Evolutionary conservation across 2,888 invertebrate species (phyloP), one percentile per base, ranked within the genome.

Genomic region (Mylabris sibirica): DNA sequence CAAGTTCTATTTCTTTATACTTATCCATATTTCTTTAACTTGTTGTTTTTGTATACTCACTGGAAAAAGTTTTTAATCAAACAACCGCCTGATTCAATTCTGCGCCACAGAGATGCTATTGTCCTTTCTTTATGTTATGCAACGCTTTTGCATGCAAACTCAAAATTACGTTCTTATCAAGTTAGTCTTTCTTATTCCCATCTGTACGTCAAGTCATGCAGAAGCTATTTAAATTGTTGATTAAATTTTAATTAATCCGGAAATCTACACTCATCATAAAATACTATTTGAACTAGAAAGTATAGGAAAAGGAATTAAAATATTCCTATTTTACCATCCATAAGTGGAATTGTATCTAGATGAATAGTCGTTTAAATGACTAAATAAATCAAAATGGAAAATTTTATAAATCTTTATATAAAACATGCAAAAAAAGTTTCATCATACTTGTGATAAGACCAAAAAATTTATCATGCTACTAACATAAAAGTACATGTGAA

Each of bases 11-110:
- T 44, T 17, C 44, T 44, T 44, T n/a, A 11, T 44, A 1, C 5
- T 44, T n/a, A n/a, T 44, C 44, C 8, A 44, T 44, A 20, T 49
- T 22, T 49, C 3, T 49, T 49, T 3, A 20, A 49, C 22, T 49
- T 49, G 17, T 44, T 44, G 44, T 44, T n/a, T 44, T 44, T 44
- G 44, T 17, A 44, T 44, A 44, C 44, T 44, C 44, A 44, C n/a
- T 44, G n/a, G 67, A 70, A 75, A 76, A 81, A 80, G 79, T 80
- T 81, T 83, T 83, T 83, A 83, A 83, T 83, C 82, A 82, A 83
- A 81, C 81, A 78, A 76, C 79, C 79, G 69, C 70, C 77, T 81
- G 81, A 82, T 82, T 83, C 81, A 81, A 81, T 82, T 81, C 78
- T 69, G 74, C 75, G 76, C 80, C 80, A 76, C 80, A 80, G 78